These are phyloP conservation scores for Zeuzera pyrina DNA, from an alignment of 2,888 invertebrate species.

Conservation along the genomic window DNA sequence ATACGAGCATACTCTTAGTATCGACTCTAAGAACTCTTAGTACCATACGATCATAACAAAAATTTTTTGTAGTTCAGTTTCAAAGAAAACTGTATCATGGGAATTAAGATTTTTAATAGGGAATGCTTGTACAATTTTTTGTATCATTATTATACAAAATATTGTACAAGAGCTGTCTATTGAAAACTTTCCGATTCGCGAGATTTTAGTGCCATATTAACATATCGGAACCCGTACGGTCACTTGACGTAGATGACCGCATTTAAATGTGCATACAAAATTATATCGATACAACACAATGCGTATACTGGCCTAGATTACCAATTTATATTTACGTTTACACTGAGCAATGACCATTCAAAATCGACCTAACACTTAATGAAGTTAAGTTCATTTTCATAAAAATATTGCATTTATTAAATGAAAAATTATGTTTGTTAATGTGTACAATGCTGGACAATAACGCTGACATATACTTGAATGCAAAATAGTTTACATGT, in stretches of 20 bases:
- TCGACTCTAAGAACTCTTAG: too few species aligned
- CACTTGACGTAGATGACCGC: conserved; percentile 55
- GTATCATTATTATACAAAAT: too few species aligned
- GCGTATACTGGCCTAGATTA: conserved; percentile 45
- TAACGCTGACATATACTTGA: conserved; percentile 60
- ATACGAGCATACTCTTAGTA: too few species aligned
- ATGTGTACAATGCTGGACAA: conserved; percentile 52
- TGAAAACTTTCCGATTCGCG: conserved; percentile 35
- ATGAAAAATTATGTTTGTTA: conserved; percentile 3
- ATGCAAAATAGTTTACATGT: conserved; percentile 63
- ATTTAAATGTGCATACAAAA: conserved; percentile 70
- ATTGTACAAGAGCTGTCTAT: too few species aligned
- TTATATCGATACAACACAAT: conserved; percentile 61
- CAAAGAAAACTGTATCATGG: too few species aligned
- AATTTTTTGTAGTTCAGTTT: too few species aligned
- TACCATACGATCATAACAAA: too few species aligned
- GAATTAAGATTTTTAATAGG: too few species aligned
- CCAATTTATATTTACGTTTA: conserved; percentile 21
- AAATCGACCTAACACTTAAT: conserved; percentile 17
- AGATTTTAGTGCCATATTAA: conserved; percentile 51
- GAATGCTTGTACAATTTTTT: too few species aligned
- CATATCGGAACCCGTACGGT: conserved; percentile 35
- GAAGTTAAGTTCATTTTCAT: conserved; percentile 13
- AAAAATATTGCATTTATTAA: conserved; percentile 5
- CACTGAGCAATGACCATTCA: conserved; percentile 14